Conservation (phyloP, 1,140 invertebrate genomes). For the Psix sp. region DNA sequence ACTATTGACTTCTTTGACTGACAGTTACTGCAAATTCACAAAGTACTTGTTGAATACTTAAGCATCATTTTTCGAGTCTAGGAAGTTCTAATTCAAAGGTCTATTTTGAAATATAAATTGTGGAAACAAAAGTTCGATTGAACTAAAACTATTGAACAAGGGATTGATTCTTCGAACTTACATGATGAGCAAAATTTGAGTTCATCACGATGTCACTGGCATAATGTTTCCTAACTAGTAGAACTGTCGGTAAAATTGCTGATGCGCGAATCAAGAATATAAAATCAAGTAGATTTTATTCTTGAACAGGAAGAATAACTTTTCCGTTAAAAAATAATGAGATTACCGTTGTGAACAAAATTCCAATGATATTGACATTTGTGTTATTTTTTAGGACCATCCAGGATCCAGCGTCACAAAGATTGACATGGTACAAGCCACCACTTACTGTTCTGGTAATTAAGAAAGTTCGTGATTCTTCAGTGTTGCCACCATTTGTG, state of each 20-base stretch:
- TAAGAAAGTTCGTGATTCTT: slow-evolving; percentile 95
- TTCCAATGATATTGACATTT: not conserved
- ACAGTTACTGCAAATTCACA: too few species aligned
- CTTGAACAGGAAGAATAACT: slow-evolving; percentile 1
- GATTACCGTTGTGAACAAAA: too few species aligned
- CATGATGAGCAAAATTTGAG: not conserved
- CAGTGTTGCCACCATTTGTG: slow-evolving; percentile 92
- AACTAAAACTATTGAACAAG: not conserved
- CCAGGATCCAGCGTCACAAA: slow-evolving; percentile 96
- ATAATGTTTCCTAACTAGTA: not conserved
- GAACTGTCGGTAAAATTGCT: too few species aligned
- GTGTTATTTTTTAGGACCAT: slow-evolving; percentile 87
- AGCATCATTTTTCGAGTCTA: too few species aligned
- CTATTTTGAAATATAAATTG: not conserved
- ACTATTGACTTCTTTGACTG: too few species aligned
- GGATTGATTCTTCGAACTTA: too few species aligned
- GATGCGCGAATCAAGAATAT: too few species aligned
- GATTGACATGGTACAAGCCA: slow-evolving; percentile 97
- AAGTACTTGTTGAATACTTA: too few species aligned
- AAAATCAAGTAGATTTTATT: too few species aligned
- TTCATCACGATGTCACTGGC: not conserved
- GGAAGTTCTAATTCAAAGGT: not conserved
- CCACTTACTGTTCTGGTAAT: slow-evolving; percentile 96
- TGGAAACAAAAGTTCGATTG: not conserved
- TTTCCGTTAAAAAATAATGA: not conserved